Conservation (phyloP, 2,113 vertebrate genomes). For the Procavia capensis region DNA sequence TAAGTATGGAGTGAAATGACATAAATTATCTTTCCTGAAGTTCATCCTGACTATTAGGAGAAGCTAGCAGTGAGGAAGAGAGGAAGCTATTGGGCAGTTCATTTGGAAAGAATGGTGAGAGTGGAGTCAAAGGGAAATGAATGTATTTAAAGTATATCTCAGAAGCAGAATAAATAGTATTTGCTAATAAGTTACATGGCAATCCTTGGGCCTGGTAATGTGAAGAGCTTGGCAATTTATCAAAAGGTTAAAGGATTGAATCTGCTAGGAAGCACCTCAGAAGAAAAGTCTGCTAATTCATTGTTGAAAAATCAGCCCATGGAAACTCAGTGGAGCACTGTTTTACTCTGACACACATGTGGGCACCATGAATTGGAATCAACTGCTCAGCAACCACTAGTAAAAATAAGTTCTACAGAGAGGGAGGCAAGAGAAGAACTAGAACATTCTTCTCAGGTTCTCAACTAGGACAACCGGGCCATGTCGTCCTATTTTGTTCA, state of each 20-base stretch:
- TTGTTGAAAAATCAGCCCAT: too few species aligned
- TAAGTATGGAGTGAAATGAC: background rate
- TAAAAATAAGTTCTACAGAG: background rate
- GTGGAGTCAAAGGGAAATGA: background rate
- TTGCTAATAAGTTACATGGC: background rate
- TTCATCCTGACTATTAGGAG: background rate
- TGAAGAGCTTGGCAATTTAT: background rate
- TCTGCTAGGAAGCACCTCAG: too few species aligned
- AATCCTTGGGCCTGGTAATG: background rate
- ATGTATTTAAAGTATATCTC: constrained; percentile 7
- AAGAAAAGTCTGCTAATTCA: too few species aligned
- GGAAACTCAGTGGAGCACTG: too few species aligned
- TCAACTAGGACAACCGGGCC: background rate
- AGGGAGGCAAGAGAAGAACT: background rate
- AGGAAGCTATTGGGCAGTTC: background rate
- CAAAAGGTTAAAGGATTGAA: too few species aligned
- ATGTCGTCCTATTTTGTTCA: background rate
- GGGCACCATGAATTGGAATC: too few species aligned
- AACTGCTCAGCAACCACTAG: too few species aligned
- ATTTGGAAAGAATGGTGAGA: background rate
- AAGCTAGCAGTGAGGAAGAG: background rate
- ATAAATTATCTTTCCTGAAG: background rate
- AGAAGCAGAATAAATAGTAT: background rate
- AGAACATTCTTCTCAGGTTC: background rate
- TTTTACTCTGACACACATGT: too few species aligned